Evolutionary conservation across 2,797 vertebrate genomes (phyloP).

Genomic region (Limosa lapponica): DNA sequence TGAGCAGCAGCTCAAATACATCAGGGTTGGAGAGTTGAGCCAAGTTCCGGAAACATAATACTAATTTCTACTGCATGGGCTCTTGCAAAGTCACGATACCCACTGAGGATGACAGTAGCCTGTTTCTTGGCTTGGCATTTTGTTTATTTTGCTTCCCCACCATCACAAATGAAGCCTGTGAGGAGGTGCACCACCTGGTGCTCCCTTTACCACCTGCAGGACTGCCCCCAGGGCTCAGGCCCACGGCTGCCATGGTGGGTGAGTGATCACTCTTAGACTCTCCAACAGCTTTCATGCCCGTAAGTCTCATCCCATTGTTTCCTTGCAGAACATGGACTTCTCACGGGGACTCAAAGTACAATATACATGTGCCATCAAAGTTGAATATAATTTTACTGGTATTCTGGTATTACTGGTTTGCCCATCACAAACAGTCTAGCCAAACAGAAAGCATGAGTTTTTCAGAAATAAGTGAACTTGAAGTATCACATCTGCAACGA

Average conservation of each 20-base stretch:
- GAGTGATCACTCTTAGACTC: fast-evolving
- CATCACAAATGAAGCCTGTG: background rate
- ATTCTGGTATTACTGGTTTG: background rate
- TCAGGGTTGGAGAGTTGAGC: background rate
- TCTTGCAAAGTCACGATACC: background rate
- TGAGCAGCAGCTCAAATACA: background rate
- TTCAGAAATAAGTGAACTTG: background rate
- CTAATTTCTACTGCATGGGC: background rate
- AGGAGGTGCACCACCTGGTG: background rate
- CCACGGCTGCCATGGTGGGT: fast-evolving
- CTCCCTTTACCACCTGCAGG: background rate
- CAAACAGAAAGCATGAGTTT: fast-evolving
- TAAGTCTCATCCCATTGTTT: fast-evolving
- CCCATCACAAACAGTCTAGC: background rate
- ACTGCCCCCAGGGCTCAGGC: background rate
- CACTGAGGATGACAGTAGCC: background rate
- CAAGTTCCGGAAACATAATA: background rate
- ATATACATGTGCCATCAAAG: fast-evolving
- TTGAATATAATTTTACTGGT: background rate
- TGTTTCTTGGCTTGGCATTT: background rate
- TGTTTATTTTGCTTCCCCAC: background rate
- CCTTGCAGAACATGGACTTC: background rate
- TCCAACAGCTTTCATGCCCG: fast-evolving
- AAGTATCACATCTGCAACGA: background rate
- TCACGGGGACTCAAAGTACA: background rate